These are phyloP conservation scores for Trachythela sp. DNA, from an alignment of 64 coral and sea anemone genomes.

Conservation along the genomic window DNA sequence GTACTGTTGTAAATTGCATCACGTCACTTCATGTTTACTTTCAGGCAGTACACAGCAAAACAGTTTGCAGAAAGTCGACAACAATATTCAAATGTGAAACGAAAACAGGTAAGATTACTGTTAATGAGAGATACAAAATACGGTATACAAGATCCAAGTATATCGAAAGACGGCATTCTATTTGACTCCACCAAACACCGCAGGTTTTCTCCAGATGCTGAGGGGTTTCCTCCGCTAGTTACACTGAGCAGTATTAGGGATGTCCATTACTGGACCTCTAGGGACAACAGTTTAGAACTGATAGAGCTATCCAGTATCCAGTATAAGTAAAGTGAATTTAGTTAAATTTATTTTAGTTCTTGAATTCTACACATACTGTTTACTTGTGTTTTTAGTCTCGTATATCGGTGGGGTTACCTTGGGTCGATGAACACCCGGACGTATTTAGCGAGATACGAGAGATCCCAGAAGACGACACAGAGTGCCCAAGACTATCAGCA, in stretches of 20 bases:
- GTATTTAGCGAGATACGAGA: conserved; percentile 75
- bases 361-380: neutral
- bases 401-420: conserved; percentile 67
- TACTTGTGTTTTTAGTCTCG: conserved; percentile 7
- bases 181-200: no score
- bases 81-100: conserved; percentile 56
- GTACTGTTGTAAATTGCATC: neutral
- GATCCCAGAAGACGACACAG: neutral
- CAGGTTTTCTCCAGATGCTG: no score
- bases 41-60: conserved; percentile 60
- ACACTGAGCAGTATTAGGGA: no score
- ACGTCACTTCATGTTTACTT: conserved; percentile 7
- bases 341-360: neutral
- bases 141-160: no score
- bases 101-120: conserved; percentile 71
- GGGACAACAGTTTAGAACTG: no score
- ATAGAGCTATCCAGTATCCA: no score
- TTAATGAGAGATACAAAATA: no score
- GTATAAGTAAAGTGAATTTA: neutral
- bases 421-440: conserved; percentile 90
- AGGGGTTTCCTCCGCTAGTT: no score
- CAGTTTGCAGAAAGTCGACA: conserved; percentile 64
- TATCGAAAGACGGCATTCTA: no score
- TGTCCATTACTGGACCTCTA: no score
- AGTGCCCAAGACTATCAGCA: neutral